phyloP scores from a whole-genome alignment of 2,888 invertebrate genomes.

The Griposia aprilina region DNA sequence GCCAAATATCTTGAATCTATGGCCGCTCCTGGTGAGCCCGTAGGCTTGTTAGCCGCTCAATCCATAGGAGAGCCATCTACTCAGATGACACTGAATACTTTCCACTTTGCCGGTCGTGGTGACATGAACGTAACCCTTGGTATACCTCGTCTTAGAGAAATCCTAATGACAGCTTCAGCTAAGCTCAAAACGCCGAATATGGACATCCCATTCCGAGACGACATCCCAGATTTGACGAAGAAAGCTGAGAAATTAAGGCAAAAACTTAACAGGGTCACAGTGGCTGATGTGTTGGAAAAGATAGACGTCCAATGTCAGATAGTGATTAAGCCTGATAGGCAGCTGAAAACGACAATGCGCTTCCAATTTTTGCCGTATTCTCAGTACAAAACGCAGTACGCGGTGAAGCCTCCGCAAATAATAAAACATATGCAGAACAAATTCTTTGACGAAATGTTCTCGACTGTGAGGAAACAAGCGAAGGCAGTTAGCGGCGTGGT shows the following conservation, averaged over 20 bases:
- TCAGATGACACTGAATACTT: conserved; percentile 99
- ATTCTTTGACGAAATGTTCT: conserved; percentile 93
- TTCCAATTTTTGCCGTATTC: conserved; percentile 94
- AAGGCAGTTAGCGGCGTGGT: conserved; percentile 89
- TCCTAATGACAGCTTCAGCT: conserved; percentile 98
- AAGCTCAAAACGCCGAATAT: conserved; percentile 98
- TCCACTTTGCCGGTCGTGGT: conserved; percentile 99
- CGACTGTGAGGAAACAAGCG: conserved; percentile 90
- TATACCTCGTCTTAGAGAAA: conserved; percentile 98
- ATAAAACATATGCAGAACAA: conserved; percentile 93
- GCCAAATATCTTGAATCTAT: conserved; percentile 94
- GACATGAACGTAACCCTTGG: conserved; percentile 99
- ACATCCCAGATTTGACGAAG: conserved; percentile 84
- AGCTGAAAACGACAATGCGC: conserved; percentile 92
- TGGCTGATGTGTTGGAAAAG: conserved; percentile 94
- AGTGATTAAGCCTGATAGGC: conserved; percentile 88
- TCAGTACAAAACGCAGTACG: conserved; percentile 93
- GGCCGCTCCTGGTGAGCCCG: conserved; percentile 98
- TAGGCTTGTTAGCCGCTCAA: conserved; percentile 98
- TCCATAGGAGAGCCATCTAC: conserved; percentile 99
- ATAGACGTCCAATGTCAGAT: conserved; percentile 92
- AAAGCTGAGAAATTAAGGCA: conserved; percentile 93
- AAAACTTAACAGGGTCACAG: conserved; percentile 94
- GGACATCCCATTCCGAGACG: conserved; percentile 95
- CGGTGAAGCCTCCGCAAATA: conserved; percentile 93